A percentile compares a stretch with the other conserved stretches of the same genome.
Conservation (phyloP, 2,888 invertebrate genomes). For the Taenaris catops region DNA sequence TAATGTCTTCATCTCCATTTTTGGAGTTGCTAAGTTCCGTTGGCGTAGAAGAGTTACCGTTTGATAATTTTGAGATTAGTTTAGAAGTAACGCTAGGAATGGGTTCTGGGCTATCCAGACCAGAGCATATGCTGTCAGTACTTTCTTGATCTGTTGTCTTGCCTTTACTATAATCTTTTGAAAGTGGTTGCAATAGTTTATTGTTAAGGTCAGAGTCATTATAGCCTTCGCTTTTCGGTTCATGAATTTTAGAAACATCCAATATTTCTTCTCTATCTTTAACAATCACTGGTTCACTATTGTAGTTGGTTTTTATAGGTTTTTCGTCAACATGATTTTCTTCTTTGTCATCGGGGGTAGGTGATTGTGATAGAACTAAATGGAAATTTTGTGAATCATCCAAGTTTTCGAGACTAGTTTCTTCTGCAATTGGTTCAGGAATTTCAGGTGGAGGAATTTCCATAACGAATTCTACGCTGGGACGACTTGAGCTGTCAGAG, state of each 20-base stretch:
- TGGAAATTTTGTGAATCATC: slow-evolving; percentile 68
- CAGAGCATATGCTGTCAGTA: slow-evolving; percentile 59
- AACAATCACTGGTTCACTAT: slow-evolving; percentile 49
- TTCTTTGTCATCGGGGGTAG: slow-evolving; percentile 38
- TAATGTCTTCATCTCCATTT: slow-evolving; percentile 46
- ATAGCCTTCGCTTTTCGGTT: slow-evolving; percentile 51
- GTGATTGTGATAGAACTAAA: slow-evolving; percentile 55
- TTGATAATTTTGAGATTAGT: slow-evolving; percentile 66
- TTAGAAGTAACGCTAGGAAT: slow-evolving; percentile 56
- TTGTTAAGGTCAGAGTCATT: slow-evolving; percentile 45
- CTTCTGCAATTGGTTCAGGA: slow-evolving; percentile 48
- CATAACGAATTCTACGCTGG: slow-evolving; percentile 46
- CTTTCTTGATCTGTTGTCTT: slow-evolving; percentile 65
- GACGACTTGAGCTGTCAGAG: slow-evolving; percentile 37
- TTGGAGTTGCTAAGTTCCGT: slow-evolving; percentile 43
- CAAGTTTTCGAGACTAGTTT: slow-evolving; percentile 39
- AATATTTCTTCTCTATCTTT: slow-evolving; percentile 45
- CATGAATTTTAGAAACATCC: slow-evolving; percentile 39
- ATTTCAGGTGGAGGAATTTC: slow-evolving; percentile 41
- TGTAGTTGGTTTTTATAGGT: slow-evolving; percentile 30
- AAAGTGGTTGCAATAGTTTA: slow-evolving; percentile 39
- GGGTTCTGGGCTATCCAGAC: slow-evolving; percentile 57
- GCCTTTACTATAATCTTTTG: slow-evolving; percentile 40
- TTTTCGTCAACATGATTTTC: slow-evolving; percentile 26
- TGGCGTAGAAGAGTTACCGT: slow-evolving; percentile 69